A percentile compares a stretch with the other conserved stretches of the same genome.
phyloP scores from a whole-genome alignment of 2,888 invertebrate genomes.

The Drosophila nr. perissopoda region DNA sequence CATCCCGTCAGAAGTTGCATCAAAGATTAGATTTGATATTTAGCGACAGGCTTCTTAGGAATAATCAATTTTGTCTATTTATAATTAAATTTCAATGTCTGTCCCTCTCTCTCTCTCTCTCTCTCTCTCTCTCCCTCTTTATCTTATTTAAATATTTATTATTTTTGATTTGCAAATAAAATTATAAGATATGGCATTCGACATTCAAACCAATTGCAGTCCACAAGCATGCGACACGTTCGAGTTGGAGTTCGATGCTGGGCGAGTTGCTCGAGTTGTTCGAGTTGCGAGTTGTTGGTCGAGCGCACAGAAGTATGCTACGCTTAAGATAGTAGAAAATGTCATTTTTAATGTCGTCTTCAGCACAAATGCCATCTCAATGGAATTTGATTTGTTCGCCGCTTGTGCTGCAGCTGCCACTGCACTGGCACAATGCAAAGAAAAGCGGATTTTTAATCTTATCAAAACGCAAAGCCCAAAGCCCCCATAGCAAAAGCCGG shows the following conservation, averaged over 20 bases:
- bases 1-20: neutral
- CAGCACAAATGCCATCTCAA: constrained; percentile 50
- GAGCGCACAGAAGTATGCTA: constrained; percentile 37
- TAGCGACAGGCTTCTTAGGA: neutral
- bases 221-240: constrained; percentile 5
- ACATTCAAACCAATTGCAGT: neutral
- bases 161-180: neutral
- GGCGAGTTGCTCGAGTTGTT: neutral
- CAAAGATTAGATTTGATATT: neutral
- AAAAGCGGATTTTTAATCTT: constrained; percentile 42
- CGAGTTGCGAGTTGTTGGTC: constrained; percentile 4
- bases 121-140: neutral
- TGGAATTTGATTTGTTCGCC: constrained; percentile 59
- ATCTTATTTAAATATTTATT: neutral
- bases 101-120: neutral
- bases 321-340: constrained; percentile 1
- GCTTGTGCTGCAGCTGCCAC: constrained; percentile 28
- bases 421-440: constrained; percentile 13
- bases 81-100: neutral
- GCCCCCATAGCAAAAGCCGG: neutral
- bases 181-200: neutral
- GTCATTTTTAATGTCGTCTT: constrained; percentile 43
- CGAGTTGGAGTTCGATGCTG: constrained; percentile 33
- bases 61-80: neutral
- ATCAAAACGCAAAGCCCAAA: constrained; percentile 33